Conservation (phyloP, 2,797 vertebrate species). For the Morelia viridis region DNA sequence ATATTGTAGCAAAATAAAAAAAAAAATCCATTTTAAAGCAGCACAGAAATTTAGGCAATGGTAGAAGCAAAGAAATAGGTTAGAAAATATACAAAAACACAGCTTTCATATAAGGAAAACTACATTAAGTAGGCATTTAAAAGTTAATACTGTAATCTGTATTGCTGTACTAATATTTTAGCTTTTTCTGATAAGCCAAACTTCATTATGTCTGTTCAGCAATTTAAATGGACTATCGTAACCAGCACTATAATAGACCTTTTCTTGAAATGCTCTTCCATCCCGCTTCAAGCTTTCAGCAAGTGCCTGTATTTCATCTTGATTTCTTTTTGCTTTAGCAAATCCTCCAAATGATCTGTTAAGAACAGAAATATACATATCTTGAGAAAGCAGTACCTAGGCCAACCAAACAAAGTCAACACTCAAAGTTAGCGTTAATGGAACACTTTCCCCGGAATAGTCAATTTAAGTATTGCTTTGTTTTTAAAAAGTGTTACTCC, state of each 20-base stretch:
- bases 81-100: neutral
- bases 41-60: neutral
- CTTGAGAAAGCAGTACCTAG: neutral
- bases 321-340: constrained; percentile 74
- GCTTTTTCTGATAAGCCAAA: constrained; percentile 77
- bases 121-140: constrained; percentile 39
- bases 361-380: constrained; percentile 30
- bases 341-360: constrained; percentile 78
- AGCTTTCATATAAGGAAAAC: neutral
- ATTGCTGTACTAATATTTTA: constrained; percentile 32
- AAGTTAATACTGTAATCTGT: constrained; percentile 1
- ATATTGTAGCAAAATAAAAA: neutral
- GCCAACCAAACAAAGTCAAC: neutral
- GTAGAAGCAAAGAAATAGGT: neutral
- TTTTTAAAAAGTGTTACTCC: neutral
- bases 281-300: constrained; percentile 78
- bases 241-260: constrained; percentile 79
- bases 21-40: neutral
- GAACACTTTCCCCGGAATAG: neutral
- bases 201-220: constrained; percentile 81
- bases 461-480: neutral
- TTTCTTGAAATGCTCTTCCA: constrained; percentile 73
- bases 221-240: constrained; percentile 83
- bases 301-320: constrained; percentile 78
- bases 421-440: neutral